phyloP scores from a whole-genome alignment of 2,888 invertebrate genomes.

The Andrena trimmerana region DNA sequence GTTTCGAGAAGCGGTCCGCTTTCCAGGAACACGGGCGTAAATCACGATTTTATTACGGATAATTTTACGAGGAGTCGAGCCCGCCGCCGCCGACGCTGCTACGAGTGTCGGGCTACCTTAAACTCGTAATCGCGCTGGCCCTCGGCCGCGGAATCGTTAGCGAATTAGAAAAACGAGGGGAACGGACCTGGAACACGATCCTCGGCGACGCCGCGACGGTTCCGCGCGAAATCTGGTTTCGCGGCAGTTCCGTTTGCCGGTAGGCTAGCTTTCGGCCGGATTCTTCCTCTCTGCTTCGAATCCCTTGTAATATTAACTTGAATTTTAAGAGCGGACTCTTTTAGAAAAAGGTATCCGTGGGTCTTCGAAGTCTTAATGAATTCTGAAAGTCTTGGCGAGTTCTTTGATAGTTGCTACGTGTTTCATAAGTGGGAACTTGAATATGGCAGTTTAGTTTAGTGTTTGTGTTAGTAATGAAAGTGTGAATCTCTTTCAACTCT shows the following conservation, averaged over 20 bases:
- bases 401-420: too few species aligned
- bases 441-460: too few species aligned
- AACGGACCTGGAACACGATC: constrained; percentile 25
- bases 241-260: neutral
- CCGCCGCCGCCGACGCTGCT: constrained; percentile 61
- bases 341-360: too few species aligned
- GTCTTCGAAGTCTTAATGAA: too few species aligned
- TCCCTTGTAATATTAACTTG: too few species aligned
- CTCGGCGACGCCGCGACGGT: constrained; percentile 19
- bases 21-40: constrained; percentile 81
- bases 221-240: constrained; percentile 5
- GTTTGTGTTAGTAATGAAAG: too few species aligned
- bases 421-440: too few species aligned
- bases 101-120: constrained; percentile 73
- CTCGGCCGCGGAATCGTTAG: constrained; percentile 62
- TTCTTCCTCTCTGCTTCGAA: neutral
- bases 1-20: constrained; percentile 75
- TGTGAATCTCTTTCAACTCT: too few species aligned
- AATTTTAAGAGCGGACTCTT: too few species aligned
- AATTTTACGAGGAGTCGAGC: constrained; percentile 82
- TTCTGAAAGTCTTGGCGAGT: too few species aligned
- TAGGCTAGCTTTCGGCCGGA: neutral
- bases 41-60: constrained; percentile 83
- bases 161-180: constrained; percentile 65
- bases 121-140: constrained; percentile 75